Conservation (phyloP, 2,888 invertebrate genomes). For the Netelia melanura region DNA sequence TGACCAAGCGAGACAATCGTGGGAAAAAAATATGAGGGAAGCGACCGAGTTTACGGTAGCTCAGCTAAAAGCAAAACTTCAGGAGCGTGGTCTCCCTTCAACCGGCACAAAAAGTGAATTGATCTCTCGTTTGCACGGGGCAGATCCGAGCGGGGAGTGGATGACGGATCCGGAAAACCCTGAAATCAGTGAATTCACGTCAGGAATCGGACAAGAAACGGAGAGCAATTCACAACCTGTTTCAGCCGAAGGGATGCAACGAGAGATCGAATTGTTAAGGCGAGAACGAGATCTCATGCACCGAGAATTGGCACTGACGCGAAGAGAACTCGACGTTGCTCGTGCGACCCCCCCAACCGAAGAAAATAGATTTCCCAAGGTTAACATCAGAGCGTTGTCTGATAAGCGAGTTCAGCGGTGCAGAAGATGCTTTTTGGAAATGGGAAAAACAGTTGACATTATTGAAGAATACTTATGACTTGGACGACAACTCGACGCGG, state of each 20-base stretch:
- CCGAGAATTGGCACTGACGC: background rate
- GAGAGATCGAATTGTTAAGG: constrained; percentile 32
- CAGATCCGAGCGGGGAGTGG: constrained; percentile 31
- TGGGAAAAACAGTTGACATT: background rate
- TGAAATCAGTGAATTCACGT: background rate
- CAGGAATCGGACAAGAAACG: background rate
- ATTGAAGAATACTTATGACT: constrained; percentile 22
- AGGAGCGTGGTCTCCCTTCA: constrained; percentile 3
- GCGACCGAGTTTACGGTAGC: constrained; percentile 23
- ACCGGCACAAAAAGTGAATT: constrained; percentile 25
- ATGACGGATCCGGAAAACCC: background rate
- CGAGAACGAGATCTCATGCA: constrained; percentile 40
- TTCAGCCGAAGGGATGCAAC: background rate
- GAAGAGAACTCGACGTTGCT: too few relatives aligned
- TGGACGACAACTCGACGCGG: constrained; percentile 31
- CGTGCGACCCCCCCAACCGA: too few relatives aligned
- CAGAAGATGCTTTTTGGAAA: too few relatives aligned
- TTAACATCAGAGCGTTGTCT: too few relatives aligned
- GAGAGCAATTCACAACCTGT: background rate
- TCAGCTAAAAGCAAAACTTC: background rate
- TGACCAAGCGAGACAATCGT: background rate
- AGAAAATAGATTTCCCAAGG: too few relatives aligned
- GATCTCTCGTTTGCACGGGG: constrained; percentile 21
- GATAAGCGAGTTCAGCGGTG: too few relatives aligned
- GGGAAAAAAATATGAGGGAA: constrained; percentile 21